These are phyloP conservation scores for Poecilobothrus nobilitatus DNA, from an alignment of 2,888 invertebrate species.

Conservation along the genomic window DNA sequence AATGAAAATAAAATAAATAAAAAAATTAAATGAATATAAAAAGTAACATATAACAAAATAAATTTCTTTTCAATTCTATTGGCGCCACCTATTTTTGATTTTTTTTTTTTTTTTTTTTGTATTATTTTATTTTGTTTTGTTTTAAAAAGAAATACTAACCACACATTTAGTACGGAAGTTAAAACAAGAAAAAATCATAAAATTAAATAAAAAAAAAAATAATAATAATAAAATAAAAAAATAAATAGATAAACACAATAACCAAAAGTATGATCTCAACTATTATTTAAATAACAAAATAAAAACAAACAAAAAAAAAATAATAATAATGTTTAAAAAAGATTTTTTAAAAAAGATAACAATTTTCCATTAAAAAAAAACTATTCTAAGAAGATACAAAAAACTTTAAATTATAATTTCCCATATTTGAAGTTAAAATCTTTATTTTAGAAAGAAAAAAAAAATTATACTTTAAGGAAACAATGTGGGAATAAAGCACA, in stretches of 20 bases:
- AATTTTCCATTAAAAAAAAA: background rate
- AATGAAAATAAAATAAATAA: too few relatives aligned
- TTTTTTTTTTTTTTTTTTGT: too few relatives aligned
- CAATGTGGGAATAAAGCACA: background rate
- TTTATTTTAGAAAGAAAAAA: background rate
- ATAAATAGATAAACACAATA: too few relatives aligned
- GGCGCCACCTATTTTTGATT: background rate
- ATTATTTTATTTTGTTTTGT: background rate
- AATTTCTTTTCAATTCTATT: slow-evolving; percentile 1
- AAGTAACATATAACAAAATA: too few relatives aligned
- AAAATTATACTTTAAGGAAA: background rate
- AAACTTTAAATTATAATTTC: background rate
- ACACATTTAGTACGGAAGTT: slow-evolving; percentile 4
- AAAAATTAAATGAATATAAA: too few relatives aligned
- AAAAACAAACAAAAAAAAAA: background rate
- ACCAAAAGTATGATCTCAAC: slow-evolving; percentile 3
- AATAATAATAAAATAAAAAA: background rate
- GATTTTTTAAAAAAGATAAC: background rate
- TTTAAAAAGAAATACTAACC: background rate
- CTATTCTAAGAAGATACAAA: background rate
- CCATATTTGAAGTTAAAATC: background rate
- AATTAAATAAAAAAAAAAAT: background rate
- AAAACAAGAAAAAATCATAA: background rate
- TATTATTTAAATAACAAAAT: background rate
- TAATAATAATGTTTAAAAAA: background rate